Evolutionary conservation across 92 coral and sea anemone species (phyloP), one percentile per base, ranked within the genome.

Genomic region (Epizoanthus scotinus): DNA sequence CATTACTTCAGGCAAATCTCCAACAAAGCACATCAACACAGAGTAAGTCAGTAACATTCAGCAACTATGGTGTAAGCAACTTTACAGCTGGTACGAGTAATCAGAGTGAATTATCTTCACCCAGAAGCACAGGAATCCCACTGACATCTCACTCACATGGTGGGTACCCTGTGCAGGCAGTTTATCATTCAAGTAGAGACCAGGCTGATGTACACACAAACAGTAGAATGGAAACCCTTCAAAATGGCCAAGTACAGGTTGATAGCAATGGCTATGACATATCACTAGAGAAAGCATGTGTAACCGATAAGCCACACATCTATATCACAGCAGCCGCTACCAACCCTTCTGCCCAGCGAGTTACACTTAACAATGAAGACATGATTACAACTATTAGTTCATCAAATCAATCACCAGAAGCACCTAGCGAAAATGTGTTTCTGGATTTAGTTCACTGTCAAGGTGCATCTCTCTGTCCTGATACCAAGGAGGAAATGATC

Each of bases 401-500:
- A 61, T 61, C 66, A 61, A 61, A 25, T 27, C 24, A 61, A 61
- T 61, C 66, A 12, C 66, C 66, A 5, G 29, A 20, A 18, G 34
- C 66, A 61, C 66, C 66, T 10, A 6, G 28, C 15, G 66, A 61
- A 34, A 61, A 61, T 61, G 24, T 27, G 14, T 61, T 61, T 27
- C 27, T 61, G 66, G 28, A 61, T 61, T 61, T 61, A 61, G 27
- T 61, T 21, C 28, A 2, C 66, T 24, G 34, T 22, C 66, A 61
- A 20, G 66, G 28, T 27, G 22, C 66, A n/a, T 61, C 34, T 7
- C 27, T 61, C 10, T 21, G 28, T 61, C 13, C 66, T 8, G 17
- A 22, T 15, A 61, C 66, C 29, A 61, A 61, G 66, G 66, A 61
- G 25, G 66, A 20, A 61, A 61, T 61, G 29, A 13, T 61, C 66